Conservation (phyloP, 2,888 invertebrate species). For the Drosophila peninsularis region DNA sequence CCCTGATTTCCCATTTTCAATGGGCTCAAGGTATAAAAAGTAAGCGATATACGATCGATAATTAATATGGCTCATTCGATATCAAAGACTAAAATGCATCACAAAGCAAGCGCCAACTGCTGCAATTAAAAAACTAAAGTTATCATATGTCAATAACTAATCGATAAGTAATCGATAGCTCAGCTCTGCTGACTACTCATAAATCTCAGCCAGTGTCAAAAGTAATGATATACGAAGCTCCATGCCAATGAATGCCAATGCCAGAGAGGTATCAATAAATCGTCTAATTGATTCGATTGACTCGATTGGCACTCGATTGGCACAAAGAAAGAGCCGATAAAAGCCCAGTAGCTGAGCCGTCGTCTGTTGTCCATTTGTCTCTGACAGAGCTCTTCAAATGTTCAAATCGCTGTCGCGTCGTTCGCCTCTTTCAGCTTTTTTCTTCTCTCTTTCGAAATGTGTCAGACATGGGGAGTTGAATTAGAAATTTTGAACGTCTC, state of each 20-base stretch:
- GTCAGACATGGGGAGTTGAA: conserved; percentile 48
- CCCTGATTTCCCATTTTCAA: too few relatives aligned
- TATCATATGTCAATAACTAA: conserved; percentile 12
- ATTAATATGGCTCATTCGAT: too few relatives aligned
- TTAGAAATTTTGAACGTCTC: conserved; percentile 71
- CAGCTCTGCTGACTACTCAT: background rate
- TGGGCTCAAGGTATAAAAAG: too few relatives aligned
- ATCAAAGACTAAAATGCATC: background rate
- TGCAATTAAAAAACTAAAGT: background rate
- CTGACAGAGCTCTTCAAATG: conserved; percentile 17
- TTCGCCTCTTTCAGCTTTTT: background rate
- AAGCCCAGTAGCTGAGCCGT: conserved; percentile 67
- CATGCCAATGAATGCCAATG: conserved; percentile 73
- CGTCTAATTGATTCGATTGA: conserved; percentile 71
- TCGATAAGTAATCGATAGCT: conserved; percentile 10
- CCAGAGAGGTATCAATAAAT: conserved; percentile 63
- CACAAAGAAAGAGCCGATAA: conserved; percentile 30
- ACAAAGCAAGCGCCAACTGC: too few relatives aligned
- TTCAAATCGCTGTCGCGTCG: conserved; percentile 9
- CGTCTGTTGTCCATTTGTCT: conserved; percentile 10
- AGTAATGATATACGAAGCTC: conserved; percentile 50
- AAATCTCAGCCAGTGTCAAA: conserved; percentile 30
- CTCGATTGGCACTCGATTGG: conserved; percentile 48
- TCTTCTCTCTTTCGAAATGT: conserved; percentile 38
- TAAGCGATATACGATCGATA: background rate